Evolutionary conservation across 2,888 invertebrate species (phyloP), one percentile per base, ranked within the genome.

Genomic region (Caenorhabditis zanzibari): DNA sequence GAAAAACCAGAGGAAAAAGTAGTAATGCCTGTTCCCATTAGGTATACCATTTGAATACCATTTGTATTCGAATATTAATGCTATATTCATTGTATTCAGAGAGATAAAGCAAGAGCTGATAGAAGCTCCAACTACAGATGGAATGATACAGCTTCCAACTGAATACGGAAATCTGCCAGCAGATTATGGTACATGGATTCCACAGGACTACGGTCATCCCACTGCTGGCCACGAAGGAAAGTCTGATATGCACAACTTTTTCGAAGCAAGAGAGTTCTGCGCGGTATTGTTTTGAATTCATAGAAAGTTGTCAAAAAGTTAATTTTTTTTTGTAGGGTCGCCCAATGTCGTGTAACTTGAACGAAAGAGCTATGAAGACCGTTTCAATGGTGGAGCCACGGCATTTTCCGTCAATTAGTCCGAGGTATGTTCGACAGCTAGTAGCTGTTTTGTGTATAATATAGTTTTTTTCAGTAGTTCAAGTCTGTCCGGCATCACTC

Each of bases 401-500:
- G 19, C 19, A 7, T 1, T 59, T 72, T 35, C 49, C 69, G 4
- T 16, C 28, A 9, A 28, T 35, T 22, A 58, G 16, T 24, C 6
- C 66, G 35, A 26, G 64, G 58, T 56, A 10, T 44, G 66, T 52
- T 26, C 16, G 5, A 38, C 2, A 28, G 3, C 24, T 38, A 16
- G n/a, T n/a, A n/a, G n/a, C n/a, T n/a, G n/a, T n/a, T n/a, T n/a
- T n/a, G n/a, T n/a, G n/a, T n/a, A n/a, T 32, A 32, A 32, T 32
- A 7, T 32, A 4, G n/a, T 32, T 32, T 32, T 49, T 56, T 79
- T n/a, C 35, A 71, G 71, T 54, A 79, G 54, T 22, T 41, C 82
- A 59, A 89, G 88, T 72, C 68, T 91, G 19, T 86, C 86, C 10
- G 91, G 91, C 44, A 81, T 91, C 32, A 90, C 91, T 1, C 91